These are phyloP conservation scores for Dryadula phaetusa DNA, from an alignment of 2,888 invertebrate genomes.

Conservation along the genomic window DNA sequence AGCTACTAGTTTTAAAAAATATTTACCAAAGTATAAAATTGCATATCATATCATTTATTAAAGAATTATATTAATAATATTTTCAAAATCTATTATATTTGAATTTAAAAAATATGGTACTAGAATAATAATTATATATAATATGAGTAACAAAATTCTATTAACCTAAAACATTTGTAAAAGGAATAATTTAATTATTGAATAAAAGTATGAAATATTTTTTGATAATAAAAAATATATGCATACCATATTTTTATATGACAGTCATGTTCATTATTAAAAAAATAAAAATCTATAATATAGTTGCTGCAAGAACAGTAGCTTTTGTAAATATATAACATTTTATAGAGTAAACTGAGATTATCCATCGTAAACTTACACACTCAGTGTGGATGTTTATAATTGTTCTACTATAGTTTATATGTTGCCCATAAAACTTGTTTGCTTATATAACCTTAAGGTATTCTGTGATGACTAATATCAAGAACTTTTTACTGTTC, in stretches of 20 bases:
- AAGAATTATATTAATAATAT: too few species aligned
- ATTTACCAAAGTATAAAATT: too few species aligned
- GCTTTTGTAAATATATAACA: background rate
- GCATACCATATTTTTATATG: background rate
- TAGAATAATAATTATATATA: too few species aligned
- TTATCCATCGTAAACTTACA: conserved; percentile 7
- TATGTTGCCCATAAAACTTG: conserved; percentile 42
- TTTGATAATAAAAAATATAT: background rate
- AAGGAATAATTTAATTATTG: background rate
- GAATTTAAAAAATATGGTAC: too few species aligned
- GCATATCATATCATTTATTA: too few species aligned
- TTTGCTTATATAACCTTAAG: conserved; percentile 47
- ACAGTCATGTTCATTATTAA: background rate
- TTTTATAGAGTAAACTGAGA: conserved; percentile 5
- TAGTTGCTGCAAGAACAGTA: background rate
- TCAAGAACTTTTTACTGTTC: conserved; percentile 43
- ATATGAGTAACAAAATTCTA: too few species aligned
- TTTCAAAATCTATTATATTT: too few species aligned
- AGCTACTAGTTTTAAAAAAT: too few species aligned
- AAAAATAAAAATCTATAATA: background rate
- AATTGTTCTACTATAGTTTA: conserved; percentile 42
- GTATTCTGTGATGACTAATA: conserved; percentile 46
- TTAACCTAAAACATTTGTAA: too few species aligned
- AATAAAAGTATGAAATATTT: background rate
- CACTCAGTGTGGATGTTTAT: conserved; percentile 42